A percentile compares a stretch with the other conserved stretches of the same genome.
Evolutionary conservation across 2,797 vertebrate species (phyloP).

Genomic region (Sphaeramia orbicularis): DNA sequence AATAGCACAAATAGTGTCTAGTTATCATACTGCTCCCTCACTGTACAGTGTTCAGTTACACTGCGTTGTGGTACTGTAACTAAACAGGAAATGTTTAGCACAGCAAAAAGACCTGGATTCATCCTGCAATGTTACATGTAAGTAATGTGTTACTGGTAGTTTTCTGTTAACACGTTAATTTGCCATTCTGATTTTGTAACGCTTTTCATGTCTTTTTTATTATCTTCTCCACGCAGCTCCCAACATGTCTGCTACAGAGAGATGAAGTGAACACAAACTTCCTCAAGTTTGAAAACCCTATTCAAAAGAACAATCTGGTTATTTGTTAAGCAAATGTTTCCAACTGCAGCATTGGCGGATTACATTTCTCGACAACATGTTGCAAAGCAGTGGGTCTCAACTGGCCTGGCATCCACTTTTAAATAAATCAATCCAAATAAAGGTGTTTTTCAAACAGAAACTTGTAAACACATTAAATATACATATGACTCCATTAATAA

Average conservation of each 20-base stretch:
- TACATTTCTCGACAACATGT: too few species aligned
- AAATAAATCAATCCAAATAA: too few species aligned
- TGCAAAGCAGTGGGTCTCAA: too few species aligned
- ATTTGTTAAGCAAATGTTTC: too few species aligned
- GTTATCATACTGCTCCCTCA: background rate
- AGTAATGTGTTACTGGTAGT: background rate
- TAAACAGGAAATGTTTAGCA: constrained; percentile 1
- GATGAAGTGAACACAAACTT: too few species aligned
- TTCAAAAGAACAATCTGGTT: too few species aligned
- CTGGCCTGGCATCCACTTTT: too few species aligned
- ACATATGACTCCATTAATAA: too few species aligned
- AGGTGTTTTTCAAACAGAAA: too few species aligned
- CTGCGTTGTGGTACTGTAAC: background rate
- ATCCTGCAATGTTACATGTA: constrained; percentile 20
- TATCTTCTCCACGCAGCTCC: constrained; percentile 7
- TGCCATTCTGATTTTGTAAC: constrained; percentile 7
- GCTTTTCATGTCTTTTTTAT: background rate
- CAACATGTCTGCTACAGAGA: background rate
- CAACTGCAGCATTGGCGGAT: too few species aligned
- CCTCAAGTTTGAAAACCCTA: too few species aligned
- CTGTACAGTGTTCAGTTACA: background rate
- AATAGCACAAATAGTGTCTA: constrained; percentile 12
- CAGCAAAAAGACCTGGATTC: background rate
- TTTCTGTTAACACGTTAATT: constrained; percentile 2
- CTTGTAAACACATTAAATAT: too few species aligned